Conservation (phyloP, 2,888 invertebrate genomes). For the Cantharis nigra region DNA sequence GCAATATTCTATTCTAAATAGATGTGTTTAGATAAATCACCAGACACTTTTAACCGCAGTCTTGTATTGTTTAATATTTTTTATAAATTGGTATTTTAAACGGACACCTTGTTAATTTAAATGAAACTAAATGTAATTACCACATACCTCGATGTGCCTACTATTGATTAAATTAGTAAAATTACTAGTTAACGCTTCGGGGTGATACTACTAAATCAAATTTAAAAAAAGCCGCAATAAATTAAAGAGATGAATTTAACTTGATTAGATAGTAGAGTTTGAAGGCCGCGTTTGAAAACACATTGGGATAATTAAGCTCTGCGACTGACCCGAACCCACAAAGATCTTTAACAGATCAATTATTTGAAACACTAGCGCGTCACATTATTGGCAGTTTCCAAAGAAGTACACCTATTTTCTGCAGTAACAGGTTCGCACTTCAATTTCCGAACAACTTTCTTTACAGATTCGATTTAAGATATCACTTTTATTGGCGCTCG, state of each 20-base stretch:
- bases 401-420: constrained; percentile 25
- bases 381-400: constrained; percentile 25
- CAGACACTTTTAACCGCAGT: neutral
- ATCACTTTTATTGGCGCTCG: neutral
- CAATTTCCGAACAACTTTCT: constrained; percentile 30
- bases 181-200: constrained; percentile 14
- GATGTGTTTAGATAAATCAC: neutral
- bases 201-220: constrained; percentile 19
- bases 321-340: constrained; percentile 11
- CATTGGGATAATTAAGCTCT: constrained; percentile 21
- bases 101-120: neutral
- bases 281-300: constrained; percentile 23
- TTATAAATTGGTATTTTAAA: neutral
- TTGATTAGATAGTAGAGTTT: constrained; percentile 22
- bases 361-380: constrained; percentile 27
- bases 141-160: neutral
- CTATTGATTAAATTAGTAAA: constrained; percentile 2
- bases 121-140: neutral
- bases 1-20: neutral
- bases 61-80: neutral
- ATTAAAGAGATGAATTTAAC: constrained; percentile 26
- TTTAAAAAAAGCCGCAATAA: constrained; percentile 19
- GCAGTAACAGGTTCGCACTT: constrained; percentile 24
- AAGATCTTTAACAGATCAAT: constrained; percentile 28
- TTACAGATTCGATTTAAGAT: constrained; percentile 11